phyloP scores from a whole-genome alignment of 2,888 invertebrate species.

The Callosobruchus maculatus region DNA sequence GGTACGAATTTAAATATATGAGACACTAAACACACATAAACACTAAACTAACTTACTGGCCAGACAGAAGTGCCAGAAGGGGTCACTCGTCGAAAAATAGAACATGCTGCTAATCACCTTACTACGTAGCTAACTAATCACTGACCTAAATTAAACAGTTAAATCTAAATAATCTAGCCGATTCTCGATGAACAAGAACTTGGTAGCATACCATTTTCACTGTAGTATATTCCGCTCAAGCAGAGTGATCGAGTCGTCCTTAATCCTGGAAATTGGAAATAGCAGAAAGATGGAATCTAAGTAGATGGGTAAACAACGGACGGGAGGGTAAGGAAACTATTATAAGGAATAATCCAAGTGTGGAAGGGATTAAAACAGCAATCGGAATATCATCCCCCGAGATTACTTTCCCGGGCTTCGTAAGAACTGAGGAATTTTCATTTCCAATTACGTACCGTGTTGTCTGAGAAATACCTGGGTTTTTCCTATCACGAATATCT shows the following conservation, averaged over 20 bases:
- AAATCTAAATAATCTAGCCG: too few species aligned
- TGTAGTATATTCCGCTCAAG: not conserved
- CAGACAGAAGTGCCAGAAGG: too few species aligned
- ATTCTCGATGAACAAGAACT: too few species aligned
- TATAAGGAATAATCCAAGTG: constrained; percentile 5
- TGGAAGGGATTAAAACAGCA: not conserved
- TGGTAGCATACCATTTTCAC: not conserved
- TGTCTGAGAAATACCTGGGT: not conserved
- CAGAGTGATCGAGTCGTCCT: constrained; percentile 1
- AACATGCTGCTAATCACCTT: too few species aligned
- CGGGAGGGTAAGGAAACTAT: constrained; percentile 2
- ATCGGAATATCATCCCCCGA: constrained; percentile 1
- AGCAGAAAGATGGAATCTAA: not conserved
- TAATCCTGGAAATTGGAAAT: constrained; percentile 7
- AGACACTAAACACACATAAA: too few species aligned
- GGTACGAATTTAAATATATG: too few species aligned
- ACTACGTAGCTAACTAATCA: too few species aligned
- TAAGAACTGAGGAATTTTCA: not conserved
- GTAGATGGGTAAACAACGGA: not conserved
- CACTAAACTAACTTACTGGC: too few species aligned
- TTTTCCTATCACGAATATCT: not conserved
- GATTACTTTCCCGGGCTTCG: not conserved
- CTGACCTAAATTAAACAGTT: too few species aligned
- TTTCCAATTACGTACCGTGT: not conserved
- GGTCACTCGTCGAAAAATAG: too few species aligned